These are phyloP conservation scores for Acanthaster planci DNA, from an alignment of 35 echinoderm and acorn worm species.

Conservation along the genomic window DNA sequence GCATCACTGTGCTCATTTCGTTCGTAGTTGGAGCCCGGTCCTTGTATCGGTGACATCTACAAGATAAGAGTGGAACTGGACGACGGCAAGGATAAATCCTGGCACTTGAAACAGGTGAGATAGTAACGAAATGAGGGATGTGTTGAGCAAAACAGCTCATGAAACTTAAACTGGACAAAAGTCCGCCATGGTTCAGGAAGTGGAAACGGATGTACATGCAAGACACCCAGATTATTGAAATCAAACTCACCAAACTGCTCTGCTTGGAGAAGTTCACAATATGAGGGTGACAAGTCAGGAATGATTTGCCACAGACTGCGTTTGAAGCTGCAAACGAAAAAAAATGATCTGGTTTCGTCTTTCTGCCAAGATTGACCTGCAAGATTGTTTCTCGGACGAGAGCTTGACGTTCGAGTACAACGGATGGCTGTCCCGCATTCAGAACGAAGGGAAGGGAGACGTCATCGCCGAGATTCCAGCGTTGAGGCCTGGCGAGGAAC, in stretches of 20 bases:
- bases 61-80: constrained; percentile 34
- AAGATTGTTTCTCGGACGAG: constrained; percentile 17
- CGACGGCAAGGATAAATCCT: constrained; percentile 30
- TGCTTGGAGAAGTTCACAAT: too few relatives aligned
- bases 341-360: not conserved
- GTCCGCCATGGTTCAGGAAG: too few relatives aligned
- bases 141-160: too few relatives aligned
- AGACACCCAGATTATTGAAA: too few relatives aligned
- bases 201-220: too few relatives aligned
- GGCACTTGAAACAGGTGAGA: constrained; percentile 48
- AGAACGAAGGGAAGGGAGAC: constrained; percentile 26
- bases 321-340: not conserved
- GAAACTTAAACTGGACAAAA: too few relatives aligned
- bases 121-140: not conserved
- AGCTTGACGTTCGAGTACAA: constrained; percentile 45
- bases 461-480: constrained; percentile 13
- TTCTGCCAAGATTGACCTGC: not conserved
- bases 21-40: constrained; percentile 25
- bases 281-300: not conserved
- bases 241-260: too few relatives aligned
- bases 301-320: not conserved
- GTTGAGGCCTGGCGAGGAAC: constrained; percentile 1
- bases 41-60: constrained; percentile 27
- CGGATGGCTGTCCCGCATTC: constrained; percentile 18
- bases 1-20: not conserved